A percentile compares a stretch with the other conserved stretches of the same genome.
phyloP scores from a whole-genome alignment of 2,797 vertebrate species.

The Sebastes minor region DNA sequence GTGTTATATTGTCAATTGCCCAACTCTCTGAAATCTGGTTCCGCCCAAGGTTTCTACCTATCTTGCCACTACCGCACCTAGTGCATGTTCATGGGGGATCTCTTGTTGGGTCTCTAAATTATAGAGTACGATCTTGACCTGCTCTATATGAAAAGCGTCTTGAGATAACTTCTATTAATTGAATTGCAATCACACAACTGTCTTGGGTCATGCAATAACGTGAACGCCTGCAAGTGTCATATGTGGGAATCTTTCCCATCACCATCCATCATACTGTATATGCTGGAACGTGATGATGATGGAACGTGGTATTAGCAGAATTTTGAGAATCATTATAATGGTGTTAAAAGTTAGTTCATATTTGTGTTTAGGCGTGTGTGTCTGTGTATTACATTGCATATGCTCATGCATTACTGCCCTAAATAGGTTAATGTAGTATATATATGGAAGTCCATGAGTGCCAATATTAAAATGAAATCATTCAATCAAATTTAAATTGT shows the following conservation, averaged over 20 bases:
- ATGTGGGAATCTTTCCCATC: neutral
- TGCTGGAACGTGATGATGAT: neutral
- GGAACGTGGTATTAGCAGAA: neutral
- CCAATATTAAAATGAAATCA: neutral
- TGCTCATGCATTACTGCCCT: neutral
- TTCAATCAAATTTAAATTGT: fast-evolving
- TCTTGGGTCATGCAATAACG: neutral
- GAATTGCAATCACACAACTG: neutral
- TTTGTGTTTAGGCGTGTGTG: neutral
- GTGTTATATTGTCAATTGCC: neutral
- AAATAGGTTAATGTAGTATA: neutral
- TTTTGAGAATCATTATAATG: neutral
- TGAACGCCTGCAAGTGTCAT: neutral
- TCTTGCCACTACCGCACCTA: too few species aligned
- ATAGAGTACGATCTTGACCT: too few species aligned
- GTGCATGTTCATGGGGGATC: too few species aligned
- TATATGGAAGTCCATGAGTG: neutral
- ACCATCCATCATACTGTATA: neutral
- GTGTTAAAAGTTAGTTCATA: neutral
- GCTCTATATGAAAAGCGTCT: too few species aligned
- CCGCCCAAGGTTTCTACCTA: too few species aligned
- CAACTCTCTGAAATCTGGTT: neutral
- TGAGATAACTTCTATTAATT: too few species aligned
- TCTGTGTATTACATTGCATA: neutral
- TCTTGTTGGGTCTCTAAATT: too few species aligned